phyloP scores from a whole-genome alignment of 2,888 invertebrate species.

The Tachina grossa region DNA sequence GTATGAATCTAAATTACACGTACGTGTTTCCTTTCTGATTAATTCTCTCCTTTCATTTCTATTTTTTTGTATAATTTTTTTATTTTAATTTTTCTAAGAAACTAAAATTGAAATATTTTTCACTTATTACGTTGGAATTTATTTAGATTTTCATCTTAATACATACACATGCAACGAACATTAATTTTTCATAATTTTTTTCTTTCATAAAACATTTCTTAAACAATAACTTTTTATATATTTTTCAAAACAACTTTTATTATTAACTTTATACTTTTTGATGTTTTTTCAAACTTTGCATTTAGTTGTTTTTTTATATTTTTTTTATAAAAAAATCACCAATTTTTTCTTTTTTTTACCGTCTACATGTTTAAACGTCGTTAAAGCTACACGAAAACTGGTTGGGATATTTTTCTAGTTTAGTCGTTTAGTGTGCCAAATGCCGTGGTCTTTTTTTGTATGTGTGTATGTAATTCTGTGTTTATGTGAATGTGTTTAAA shows the following conservation, averaged over 20 bases:
- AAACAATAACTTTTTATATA: neutral
- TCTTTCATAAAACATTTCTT: neutral
- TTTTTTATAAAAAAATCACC: slow-evolving; percentile 40
- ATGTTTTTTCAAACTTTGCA: slow-evolving; percentile 58
- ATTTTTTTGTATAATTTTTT: neutral
- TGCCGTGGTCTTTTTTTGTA: neutral
- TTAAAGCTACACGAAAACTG: slow-evolving; percentile 82
- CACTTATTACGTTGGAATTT: too few species aligned
- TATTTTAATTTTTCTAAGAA: neutral
- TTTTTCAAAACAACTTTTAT: neutral
- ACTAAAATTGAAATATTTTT: neutral
- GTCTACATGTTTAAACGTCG: slow-evolving; percentile 81
- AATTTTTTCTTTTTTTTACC: slow-evolving; percentile 56
- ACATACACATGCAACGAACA: too few species aligned
- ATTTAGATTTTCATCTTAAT: too few species aligned
- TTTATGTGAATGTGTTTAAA: neutral
- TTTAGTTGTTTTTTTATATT: neutral
- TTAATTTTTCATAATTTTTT: neutral
- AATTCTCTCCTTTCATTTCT: slow-evolving; percentile 1
- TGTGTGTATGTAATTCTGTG: neutral
- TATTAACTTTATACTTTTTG: slow-evolving; percentile 33
- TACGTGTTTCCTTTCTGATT: slow-evolving; percentile 25
- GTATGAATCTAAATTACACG: neutral
- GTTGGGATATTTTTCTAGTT: slow-evolving; percentile 74
- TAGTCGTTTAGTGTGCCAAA: slow-evolving; percentile 61